A percentile compares a stretch with the other conserved stretches of the same genome.
Conservation (phyloP, 2,797 vertebrate genomes). For the Diglossa cyanea region DNA sequence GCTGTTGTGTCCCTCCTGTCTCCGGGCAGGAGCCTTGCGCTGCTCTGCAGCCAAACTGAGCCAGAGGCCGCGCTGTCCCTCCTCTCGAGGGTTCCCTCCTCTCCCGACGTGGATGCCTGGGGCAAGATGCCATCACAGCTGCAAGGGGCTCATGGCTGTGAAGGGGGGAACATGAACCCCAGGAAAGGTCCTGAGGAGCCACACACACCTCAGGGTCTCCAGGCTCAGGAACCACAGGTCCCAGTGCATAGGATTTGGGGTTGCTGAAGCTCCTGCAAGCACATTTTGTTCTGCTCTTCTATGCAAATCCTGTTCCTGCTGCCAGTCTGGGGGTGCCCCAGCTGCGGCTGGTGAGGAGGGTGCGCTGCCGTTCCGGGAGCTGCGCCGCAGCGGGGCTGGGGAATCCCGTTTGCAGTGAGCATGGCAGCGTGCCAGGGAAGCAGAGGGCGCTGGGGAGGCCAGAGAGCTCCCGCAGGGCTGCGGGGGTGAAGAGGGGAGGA, state of each 20-base stretch:
- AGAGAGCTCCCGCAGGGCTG: accelerated
- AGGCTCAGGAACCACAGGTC: accelerated
- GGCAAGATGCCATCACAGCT: background rate
- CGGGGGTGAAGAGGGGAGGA: background rate
- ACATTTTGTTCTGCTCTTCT: background rate
- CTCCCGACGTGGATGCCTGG: background rate
- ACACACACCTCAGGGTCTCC: background rate
- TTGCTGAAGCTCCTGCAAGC: background rate
- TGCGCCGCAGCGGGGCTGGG: accelerated
- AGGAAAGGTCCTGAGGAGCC: background rate
- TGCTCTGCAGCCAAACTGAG: background rate
- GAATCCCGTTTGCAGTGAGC: accelerated
- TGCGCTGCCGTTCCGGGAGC: background rate
- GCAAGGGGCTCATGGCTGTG: accelerated
- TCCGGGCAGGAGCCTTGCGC: accelerated
- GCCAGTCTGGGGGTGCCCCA: accelerated
- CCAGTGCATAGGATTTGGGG: accelerated
- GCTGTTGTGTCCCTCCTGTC: background rate
- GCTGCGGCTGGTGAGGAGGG: accelerated
- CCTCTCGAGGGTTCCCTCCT: background rate
- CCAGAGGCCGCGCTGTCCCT: accelerated
- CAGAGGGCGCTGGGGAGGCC: accelerated
- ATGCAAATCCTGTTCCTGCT: background rate
- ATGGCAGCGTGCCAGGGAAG: accelerated
- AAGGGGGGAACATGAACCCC: accelerated